Percentiles rank a stretch among this genome's conserved stretches.
Conservation (phyloP, 2,113 vertebrate genomes). For the Siphamia tubifer region DNA sequence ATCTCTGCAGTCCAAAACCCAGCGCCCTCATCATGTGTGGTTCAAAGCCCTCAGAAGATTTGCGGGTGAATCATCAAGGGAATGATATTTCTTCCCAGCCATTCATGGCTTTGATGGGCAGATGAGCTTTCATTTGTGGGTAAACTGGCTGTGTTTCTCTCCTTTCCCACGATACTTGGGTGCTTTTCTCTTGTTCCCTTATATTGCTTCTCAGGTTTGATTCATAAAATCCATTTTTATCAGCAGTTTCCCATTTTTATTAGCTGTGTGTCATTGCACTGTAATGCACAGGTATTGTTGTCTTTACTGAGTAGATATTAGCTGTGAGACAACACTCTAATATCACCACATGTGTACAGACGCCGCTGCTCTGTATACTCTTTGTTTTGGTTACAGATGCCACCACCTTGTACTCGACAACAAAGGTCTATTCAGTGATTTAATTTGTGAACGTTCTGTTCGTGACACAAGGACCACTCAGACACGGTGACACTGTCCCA, state of each 20-base stretch:
- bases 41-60: slow-evolving; percentile 53
- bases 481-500: slow-evolving; percentile 24
- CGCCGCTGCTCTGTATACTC: slow-evolving; percentile 27
- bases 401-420: neutral
- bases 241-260: slow-evolving; percentile 14
- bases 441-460: slow-evolving; percentile 40
- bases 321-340: slow-evolving; percentile 42
- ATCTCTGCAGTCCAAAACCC: slow-evolving; percentile 48
- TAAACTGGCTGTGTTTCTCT: slow-evolving; percentile 8
- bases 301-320: slow-evolving; percentile 42
- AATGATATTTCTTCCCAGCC: slow-evolving; percentile 39
- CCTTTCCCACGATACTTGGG: slow-evolving; percentile 3
- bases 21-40: slow-evolving; percentile 12
- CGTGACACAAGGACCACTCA: slow-evolving; percentile 45
- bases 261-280: slow-evolving; percentile 11
- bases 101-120: slow-evolving; percentile 7
- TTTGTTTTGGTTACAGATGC: slow-evolving; percentile 28
- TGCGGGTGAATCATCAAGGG: slow-evolving; percentile 7
- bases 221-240: slow-evolving; percentile 34
- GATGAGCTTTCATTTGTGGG: slow-evolving; percentile 21
- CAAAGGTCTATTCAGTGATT: slow-evolving; percentile 44
- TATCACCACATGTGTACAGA: slow-evolving; percentile 34
- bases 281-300: slow-evolving; percentile 10
- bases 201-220: slow-evolving; percentile 65
- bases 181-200: slow-evolving; percentile 29